Base-by-base conservation (phyloP, 2,797 vertebrate species). In the Pitangus sulphuratus region DNA sequence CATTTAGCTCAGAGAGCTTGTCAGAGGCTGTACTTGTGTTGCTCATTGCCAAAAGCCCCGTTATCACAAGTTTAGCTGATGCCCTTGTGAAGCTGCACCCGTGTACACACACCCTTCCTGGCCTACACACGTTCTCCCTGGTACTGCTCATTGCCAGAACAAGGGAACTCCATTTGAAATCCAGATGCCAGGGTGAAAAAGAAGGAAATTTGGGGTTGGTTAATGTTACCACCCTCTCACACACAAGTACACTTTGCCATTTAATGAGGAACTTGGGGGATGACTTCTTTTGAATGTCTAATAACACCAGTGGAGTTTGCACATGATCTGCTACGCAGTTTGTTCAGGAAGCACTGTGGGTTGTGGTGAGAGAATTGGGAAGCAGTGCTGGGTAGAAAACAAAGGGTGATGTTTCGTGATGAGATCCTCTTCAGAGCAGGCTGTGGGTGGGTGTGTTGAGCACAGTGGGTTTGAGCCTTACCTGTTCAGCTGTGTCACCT, bases 71-170 rank as follows among this genome's bases (percentile, higher is more conserved):
- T 35, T 44, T 2, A 47, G 48, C 20, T 53, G 54, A 7, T 48
- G 53, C 13, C 45, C 7, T 30, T 14, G 50, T 35, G 74, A n/a
- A 15, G 42, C 19, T 81, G 18, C 1, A 1, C 24, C 1, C 3
- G 31, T 12, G 33, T 35, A 17, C 72, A 11, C 0, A 1, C 14
- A 4, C 14, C 3, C 12, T 9, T 39, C 13, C 42, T 14, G 2
- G 40, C 42, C 47, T 33, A 40, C 20, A 8, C 0, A 0, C 8
- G 0, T 61, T 44, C 39, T 60, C 40, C 62, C 64, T 30, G 18
- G 15, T 35, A 1, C 13, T 44, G 71, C 3, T 26, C 54, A 10
- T 4, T 56, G 39, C 12, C 48, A 45, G 42, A 39, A 9, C 76
- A 9, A 0, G 11, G 31, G 4, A 26, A n/a, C 48, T 54, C 39